Percentiles rank a stretch among this genome's conserved stretches.
These are phyloP conservation scores for Eufriesea mexicana DNA, from an alignment of 1,140 invertebrate genomes.

Conservation along the genomic window DNA sequence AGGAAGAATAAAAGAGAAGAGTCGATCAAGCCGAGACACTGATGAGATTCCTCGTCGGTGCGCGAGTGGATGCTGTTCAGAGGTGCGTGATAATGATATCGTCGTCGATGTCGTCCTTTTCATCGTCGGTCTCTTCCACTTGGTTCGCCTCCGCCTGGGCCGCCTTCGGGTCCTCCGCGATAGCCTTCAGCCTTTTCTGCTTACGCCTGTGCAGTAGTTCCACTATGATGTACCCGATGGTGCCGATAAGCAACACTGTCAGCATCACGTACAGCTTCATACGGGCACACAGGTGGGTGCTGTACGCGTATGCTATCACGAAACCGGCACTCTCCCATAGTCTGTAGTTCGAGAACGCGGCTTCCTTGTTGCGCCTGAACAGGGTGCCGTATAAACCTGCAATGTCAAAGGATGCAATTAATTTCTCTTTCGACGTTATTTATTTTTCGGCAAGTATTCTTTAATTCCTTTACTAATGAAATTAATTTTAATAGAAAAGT, in stretches of 20 bases:
- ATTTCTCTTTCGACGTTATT: neutral
- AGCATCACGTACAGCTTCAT: conserved; percentile 96
- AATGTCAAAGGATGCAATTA: conserved; percentile 57
- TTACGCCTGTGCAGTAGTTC: conserved; percentile 92
- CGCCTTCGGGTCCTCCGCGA: conserved; percentile 86
- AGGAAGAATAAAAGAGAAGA: conserved; percentile 1
- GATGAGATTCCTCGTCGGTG: neutral
- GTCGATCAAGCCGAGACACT: conserved; percentile 15
- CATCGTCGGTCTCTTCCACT: conserved; percentile 90
- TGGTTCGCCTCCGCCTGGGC: conserved; percentile 83
- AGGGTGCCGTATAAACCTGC: conserved; percentile 95
- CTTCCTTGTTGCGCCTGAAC: conserved; percentile 95
- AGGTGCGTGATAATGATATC: conserved; percentile 93
- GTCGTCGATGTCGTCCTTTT: conserved; percentile 92
- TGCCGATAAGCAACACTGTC: conserved; percentile 89
- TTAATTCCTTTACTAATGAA: too few species aligned
- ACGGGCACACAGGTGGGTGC: conserved; percentile 92
- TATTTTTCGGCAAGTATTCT: too few species aligned
- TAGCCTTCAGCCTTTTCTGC: conserved; percentile 85
- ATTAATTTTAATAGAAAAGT: too few species aligned
- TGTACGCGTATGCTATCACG: conserved; percentile 95
- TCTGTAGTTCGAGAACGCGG: conserved; percentile 97
- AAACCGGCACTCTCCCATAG: conserved; percentile 97
- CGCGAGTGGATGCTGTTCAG: conserved; percentile 77
- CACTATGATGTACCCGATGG: conserved; percentile 91